phyloP scores from a whole-genome alignment of 2,888 invertebrate species.

The Rambutsinella grinnellia region DNA sequence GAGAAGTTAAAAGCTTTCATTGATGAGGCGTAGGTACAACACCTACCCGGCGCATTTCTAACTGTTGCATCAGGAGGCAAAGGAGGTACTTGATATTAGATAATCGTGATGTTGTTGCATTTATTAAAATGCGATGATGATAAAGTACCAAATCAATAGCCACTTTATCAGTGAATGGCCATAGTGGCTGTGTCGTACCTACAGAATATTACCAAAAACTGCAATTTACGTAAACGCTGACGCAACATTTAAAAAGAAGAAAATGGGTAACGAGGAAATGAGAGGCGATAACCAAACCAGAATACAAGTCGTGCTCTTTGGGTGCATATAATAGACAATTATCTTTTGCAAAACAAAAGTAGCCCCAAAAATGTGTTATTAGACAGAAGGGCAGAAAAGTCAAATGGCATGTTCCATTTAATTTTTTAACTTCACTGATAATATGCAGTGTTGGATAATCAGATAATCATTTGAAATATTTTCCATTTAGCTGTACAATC shows the following conservation, averaged over 20 bases:
- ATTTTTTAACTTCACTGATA: too few species aligned
- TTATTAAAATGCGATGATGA: background rate
- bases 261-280: constrained; percentile 12
- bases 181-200: too few species aligned
- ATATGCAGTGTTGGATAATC: too few species aligned
- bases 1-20: background rate
- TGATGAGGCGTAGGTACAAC: background rate
- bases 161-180: background rate
- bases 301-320: too few species aligned
- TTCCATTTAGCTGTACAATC: too few species aligned
- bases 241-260: background rate
- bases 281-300: background rate
- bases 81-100: background rate
- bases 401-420: too few species aligned
- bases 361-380: background rate
- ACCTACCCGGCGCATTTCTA: background rate
- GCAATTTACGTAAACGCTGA: background rate
- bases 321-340: background rate
- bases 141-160: background rate
- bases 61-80: background rate
- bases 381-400: too few species aligned
- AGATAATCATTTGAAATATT: too few species aligned
- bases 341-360: background rate
- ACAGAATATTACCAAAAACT: background rate
- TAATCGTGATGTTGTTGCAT: background rate